Base-by-base conservation (phyloP, 2,113 vertebrate genomes). In the Peromyscus californicus region DNA sequence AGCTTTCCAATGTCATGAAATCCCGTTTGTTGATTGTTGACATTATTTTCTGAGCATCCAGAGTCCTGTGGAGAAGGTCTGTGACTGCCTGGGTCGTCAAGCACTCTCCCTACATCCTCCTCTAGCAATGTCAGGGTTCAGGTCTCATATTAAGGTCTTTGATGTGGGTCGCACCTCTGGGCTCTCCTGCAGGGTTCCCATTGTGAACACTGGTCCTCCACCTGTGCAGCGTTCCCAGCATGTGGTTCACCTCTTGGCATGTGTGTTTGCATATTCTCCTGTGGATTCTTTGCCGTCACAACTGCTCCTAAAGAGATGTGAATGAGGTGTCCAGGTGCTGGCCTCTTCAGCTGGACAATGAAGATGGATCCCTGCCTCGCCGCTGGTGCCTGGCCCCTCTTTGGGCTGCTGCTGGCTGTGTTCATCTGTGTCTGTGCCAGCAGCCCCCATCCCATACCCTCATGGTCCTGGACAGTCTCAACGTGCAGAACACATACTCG, bases 391-490 rank as follows among this genome's bases (percentile, higher is more conserved):
- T 83, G 97, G n/a, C 36, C 17, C 13, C 54, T 1, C 1, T 95
- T 59, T 7, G 89, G 96, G 94, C 61, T 96, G 91, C 83, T 85
- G 61, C 80, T 24, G 59, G 65, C 3, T 57, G 39, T 78, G 11
- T 72, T 92, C n/a, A 65, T 88, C 59, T 17, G 96, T 57, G 94
- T 45, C 31, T 54, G 7, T 75, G 98, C 98, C 63, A 63, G 96
- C 90, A 99, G 99, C 10, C 98, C 98, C 82, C 99, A 99, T 94
- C 98, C 82, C 99, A 99, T 94, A 99, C 99, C 7, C 96, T 99
- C 93, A 99, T 99, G 87, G 98, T 99, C 87, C 98, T 99, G 98
- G 99, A 99, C 98, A 99, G 99, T 97, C 97, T 99, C 74, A 99
- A 99, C 98, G 98, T 99, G 94, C 98, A 98, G 97, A 99, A 99